Evolutionary conservation across 1,140 invertebrate species (phyloP).

Genomic region (Leptestheria dahalacensis): DNA sequence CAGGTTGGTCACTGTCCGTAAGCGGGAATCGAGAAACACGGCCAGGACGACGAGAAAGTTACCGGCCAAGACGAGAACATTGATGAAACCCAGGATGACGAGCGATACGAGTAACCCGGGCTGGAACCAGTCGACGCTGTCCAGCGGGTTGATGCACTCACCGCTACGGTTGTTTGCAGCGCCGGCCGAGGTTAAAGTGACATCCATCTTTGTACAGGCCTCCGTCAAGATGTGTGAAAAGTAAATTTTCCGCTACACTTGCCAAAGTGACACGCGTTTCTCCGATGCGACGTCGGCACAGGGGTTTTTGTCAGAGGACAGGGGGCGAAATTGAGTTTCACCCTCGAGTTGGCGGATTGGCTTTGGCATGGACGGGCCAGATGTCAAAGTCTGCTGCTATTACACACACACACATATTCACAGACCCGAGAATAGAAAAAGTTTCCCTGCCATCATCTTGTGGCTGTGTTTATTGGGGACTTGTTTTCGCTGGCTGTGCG

Average conservation of each 20-base stretch:
- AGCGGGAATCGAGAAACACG: conserved; percentile 69
- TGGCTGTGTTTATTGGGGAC: not conserved
- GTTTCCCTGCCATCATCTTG: not conserved
- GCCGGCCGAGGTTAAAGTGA: not conserved
- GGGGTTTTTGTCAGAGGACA: too few species aligned
- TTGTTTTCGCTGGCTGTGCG: too few species aligned
- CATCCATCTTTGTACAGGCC: not conserved
- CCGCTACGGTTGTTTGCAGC: not conserved
- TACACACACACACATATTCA: too few species aligned
- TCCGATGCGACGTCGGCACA: not conserved
- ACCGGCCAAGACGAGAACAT: conserved; percentile 69
- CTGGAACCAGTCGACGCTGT: conserved; percentile 2
- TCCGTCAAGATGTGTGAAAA: not conserved
- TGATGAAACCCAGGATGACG: conserved; percentile 59
- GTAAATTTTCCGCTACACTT: not conserved
- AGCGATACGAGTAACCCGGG: conserved; percentile 36
- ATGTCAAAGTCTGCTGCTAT: too few species aligned
- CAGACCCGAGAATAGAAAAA: not conserved
- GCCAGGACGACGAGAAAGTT: conserved; percentile 84
- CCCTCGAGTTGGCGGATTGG: too few species aligned
- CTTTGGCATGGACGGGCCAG: too few species aligned
- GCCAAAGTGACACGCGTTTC: not conserved
- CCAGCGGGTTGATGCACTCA: conserved; percentile 1
- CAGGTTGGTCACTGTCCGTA: conserved; percentile 83
- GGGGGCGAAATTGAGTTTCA: too few species aligned